Evolutionary conservation across 2,797 vertebrate genomes (phyloP).

Genomic region (Xiphorhynchus erythropygius): DNA sequence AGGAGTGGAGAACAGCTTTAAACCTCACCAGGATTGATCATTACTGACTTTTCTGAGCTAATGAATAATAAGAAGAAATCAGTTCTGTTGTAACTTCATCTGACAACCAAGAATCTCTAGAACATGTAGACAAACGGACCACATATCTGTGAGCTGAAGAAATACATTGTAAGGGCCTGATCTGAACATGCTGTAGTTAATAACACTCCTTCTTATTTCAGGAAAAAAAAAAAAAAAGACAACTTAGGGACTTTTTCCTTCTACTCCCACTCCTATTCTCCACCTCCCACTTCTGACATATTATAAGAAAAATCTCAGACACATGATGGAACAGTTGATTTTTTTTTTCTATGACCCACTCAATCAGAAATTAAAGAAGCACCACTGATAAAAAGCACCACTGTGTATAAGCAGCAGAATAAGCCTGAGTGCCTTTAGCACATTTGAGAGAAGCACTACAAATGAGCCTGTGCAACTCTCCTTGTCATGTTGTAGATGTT

Average conservation of each 20-base stretch:
- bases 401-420: background rate
- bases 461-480: background rate
- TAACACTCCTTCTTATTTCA: background rate
- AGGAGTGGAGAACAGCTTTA: background rate
- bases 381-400: background rate
- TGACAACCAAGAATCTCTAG: background rate
- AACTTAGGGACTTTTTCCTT: background rate
- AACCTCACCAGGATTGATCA: background rate
- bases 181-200: background rate
- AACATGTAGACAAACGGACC: background rate
- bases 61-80: background rate
- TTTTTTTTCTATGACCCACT: conserved; percentile 44
- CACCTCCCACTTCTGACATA: conserved; percentile 57
- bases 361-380: conserved; percentile 42
- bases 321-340: conserved; percentile 47
- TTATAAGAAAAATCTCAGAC: conserved; percentile 57
- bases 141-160: background rate
- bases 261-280: conserved; percentile 54
- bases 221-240: background rate
- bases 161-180: background rate
- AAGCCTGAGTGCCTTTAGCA: background rate
- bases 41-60: background rate
- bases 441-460: background rate
- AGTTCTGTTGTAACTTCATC: background rate
- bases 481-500: background rate